Evolutionary conservation across 1,140 invertebrate species (phyloP), one percentile per base, ranked within the genome.

Genomic region (Ditylenchus dipsaci): DNA sequence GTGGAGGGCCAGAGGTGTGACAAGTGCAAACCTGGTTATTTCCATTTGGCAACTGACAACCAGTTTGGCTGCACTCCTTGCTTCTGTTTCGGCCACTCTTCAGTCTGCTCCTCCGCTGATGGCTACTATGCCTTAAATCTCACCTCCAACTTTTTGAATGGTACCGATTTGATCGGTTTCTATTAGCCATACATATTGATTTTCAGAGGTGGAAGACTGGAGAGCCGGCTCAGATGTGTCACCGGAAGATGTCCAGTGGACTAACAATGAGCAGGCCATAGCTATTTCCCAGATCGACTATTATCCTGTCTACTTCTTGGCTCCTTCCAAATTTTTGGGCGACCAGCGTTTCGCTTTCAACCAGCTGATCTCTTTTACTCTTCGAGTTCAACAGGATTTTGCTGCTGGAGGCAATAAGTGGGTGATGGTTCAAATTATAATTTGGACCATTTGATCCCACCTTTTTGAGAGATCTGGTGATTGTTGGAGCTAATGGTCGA

Each of bases 41-140:
- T 97, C 86, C 92, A 94, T 82, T 84, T 97, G 70, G 90, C 92
- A 76, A 71, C 87, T 19, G 88, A 88, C 1, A 96, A 98, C 82
- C 90, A 91, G 73, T 95, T 92, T 80, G 95, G 95, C 17, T 97
- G 95, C 81, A 92, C 93, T 0, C 91, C 93, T 0, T 98, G 95
- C 83, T 98, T 97, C 86, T 98, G 95, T 84, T 97, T 92, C 83
- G 95, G 94, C 0, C 95, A 98, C 83, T 92, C 93, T 0, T 93
- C 93, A 0, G 88, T 91, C 63, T 98, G 95, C 83, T 86, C 86
- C 67, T 89, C 90, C 0, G 91, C 93, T 0, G 86, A 87, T 1
- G 92, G 92, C 15, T 97, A 93, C 84, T 90, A 90, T 0, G 88
- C 85, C 77, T 75, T 84, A 83, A 82, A 74, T 42, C 79, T 87